Base-by-base conservation (phyloP, 2,113 vertebrate genomes). In the Lepus europaeus region DNA sequence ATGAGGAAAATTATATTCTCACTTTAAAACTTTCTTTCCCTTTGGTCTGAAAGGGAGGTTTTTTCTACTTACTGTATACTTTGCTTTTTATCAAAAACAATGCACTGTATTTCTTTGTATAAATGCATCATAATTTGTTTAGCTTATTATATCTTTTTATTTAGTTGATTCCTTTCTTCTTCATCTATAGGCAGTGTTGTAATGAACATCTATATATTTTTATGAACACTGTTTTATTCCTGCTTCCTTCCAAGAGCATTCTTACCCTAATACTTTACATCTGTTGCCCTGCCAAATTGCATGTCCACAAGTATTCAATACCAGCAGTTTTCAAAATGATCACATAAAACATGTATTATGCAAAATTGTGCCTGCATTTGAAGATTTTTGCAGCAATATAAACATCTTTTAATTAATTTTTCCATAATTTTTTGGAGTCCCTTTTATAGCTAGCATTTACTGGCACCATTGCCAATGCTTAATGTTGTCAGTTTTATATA, bases 31-130 rank as follows among this genome's bases (percentile, higher is more conserved):
- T n/a, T n/a, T n/a, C n/a, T n/a, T n/a, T n/a, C n/a, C n/a, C n/a
- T n/a, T n/a, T n/a, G n/a, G n/a, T n/a, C n/a, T n/a, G n/a, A n/a
- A n/a, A n/a, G n/a, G n/a, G n/a, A n/a, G n/a, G n/a, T n/a, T n/a
- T n/a, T n/a, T n/a, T n/a, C n/a, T n/a, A n/a, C n/a, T n/a, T n/a
- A n/a, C n/a, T n/a, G n/a, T n/a, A n/a, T n/a, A n/a, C n/a, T n/a
- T n/a, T n/a, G n/a, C n/a, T n/a, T n/a, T n/a, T n/a, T n/a, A 70
- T n/a, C 85, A 85, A 93, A 93, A 93, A 39, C 83, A 68, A 17
- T 33, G 0, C 2, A 7, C 20, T 64, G 23, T 63, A 64, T 86
- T 17, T 8, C 6, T 12, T n/a, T 66, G 4, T 79, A 59, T 80
- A 39, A 72, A 31, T 87, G 11, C 7, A 33, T 66, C 9, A 4